Conservation (phyloP, 2,888 invertebrate species). For the Kryphioiulus occultus region DNA sequence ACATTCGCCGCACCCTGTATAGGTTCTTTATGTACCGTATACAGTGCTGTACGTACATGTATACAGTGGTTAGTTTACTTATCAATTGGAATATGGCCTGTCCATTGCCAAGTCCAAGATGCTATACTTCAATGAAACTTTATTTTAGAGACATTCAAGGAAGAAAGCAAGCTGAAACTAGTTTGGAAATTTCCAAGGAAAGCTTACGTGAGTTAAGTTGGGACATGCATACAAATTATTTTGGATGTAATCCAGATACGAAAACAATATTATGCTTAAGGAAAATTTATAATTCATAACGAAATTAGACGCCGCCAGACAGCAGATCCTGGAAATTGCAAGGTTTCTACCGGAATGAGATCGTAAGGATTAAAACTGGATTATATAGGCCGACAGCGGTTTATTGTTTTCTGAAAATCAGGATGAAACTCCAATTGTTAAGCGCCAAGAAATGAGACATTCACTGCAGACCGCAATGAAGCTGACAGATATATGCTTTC, state of each 20-base stretch:
- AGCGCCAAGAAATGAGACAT: not conserved
- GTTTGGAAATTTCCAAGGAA: not conserved
- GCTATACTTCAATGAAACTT: not conserved
- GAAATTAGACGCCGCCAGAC: not conserved
- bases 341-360: not conserved
- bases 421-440: not conserved
- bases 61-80: not conserved
- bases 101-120: not conserved
- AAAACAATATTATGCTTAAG: not conserved
- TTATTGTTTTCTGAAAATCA: not conserved
- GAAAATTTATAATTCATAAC: not conserved
- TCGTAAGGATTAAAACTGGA: conserved; percentile 11
- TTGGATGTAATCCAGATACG: not conserved
- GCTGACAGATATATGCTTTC: not conserved
- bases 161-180: no score
- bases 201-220: not conserved
- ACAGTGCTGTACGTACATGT: no score
- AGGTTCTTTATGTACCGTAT: no score
- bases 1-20: no score
- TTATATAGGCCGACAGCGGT: not conserved
- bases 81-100: not conserved
- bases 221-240: not conserved
- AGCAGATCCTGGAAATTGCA: not conserved
- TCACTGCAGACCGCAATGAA: not conserved
- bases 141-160: not conserved